Base-by-base conservation (phyloP, 2,113 vertebrate species). In the Uropsilus gracilis region DNA sequence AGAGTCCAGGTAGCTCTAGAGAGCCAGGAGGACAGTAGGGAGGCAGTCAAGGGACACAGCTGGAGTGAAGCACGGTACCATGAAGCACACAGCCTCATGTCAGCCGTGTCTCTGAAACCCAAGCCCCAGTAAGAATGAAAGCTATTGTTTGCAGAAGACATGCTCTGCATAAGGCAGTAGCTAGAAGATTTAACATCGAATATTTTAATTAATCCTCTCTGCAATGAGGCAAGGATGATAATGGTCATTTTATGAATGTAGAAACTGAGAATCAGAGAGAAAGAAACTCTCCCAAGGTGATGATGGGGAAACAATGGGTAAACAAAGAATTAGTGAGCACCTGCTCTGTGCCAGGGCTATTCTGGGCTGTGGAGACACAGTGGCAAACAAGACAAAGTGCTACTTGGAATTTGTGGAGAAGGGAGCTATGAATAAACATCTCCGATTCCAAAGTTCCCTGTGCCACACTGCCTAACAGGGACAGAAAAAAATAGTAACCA, bases 301-400 rank as follows among this genome's bases (percentile, higher is more conserved):
- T 16, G 53, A 73, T 0, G 13, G 80, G 76, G 55, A 12, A 39
- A 91, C 42, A 80, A 37, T 46, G 50, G n/a, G 44, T 55, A 68
- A 91, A 86, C 39, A 68, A 84, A 86, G 50, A 61, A 44, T 42
- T 44, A 75, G 0, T 48, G 61, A 80, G 57, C 17, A 69, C 71
- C 64, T 89, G 42, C 50, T 69, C 2, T 53, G 81, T 64, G 61
- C 69, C 82, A 95, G 55, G 46, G 75, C 64, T 69, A 68, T 32
- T 90, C 64, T 73, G 72, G 72, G 64, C 50, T 59, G 63, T 86
- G 12, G 72, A 89, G 87, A 61, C 59, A 75, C n/a, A 42, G 69
- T 55, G 73, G 63, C 57, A 86, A 93, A 92, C 12, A 77, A 64
- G 42, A 78, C n/a, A 57, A 75, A 61, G 48, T 63, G 12, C 16